Percentiles rank a stretch among this genome's conserved stretches.
phyloP scores from a whole-genome alignment of 2,888 invertebrate species.

The Andrena hattorfiana region DNA sequence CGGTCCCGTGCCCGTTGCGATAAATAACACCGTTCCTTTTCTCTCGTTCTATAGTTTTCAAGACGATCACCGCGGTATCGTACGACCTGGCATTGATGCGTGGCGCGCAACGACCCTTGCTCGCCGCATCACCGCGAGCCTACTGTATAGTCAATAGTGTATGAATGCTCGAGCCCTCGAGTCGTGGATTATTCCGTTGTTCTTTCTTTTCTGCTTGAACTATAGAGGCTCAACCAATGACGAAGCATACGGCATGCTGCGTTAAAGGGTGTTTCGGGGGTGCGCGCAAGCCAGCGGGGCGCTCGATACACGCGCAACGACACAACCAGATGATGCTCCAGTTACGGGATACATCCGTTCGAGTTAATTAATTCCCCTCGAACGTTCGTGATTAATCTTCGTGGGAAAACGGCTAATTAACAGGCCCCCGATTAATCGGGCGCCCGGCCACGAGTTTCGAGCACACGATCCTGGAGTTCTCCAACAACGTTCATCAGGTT shows the following conservation, averaged over 20 bases:
- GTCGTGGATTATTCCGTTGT: not conserved
- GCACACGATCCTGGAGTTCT: not conserved
- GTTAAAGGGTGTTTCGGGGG: not conserved
- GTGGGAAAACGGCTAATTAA: slow-evolving; percentile 18
- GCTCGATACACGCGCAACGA: slow-evolving; percentile 31
- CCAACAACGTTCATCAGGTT: not conserved
- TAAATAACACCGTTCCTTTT: not conserved
- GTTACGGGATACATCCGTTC: slow-evolving; percentile 8
- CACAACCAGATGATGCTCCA: slow-evolving; percentile 40
- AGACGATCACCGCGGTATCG: not conserved
- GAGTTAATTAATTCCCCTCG: slow-evolving; percentile 38
- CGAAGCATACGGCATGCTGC: not conserved
- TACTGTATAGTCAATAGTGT: not conserved
- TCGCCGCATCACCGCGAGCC: not conserved
- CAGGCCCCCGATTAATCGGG: not conserved
- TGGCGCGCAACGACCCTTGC: slow-evolving; percentile 14
- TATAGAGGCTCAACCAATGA: slow-evolving; percentile 8
- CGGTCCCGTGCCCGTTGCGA: not conserved
- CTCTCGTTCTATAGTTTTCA: not conserved
- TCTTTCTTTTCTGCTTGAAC: not conserved
- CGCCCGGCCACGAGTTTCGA: not conserved
- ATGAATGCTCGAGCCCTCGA: not conserved
- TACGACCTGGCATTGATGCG: not conserved
- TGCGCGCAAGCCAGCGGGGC: slow-evolving; percentile 7
- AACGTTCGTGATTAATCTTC: slow-evolving; percentile 34